These are phyloP conservation scores for Cephalopterus ornatus DNA, from an alignment of 2,113 vertebrate genomes.

Conservation along the genomic window DNA sequence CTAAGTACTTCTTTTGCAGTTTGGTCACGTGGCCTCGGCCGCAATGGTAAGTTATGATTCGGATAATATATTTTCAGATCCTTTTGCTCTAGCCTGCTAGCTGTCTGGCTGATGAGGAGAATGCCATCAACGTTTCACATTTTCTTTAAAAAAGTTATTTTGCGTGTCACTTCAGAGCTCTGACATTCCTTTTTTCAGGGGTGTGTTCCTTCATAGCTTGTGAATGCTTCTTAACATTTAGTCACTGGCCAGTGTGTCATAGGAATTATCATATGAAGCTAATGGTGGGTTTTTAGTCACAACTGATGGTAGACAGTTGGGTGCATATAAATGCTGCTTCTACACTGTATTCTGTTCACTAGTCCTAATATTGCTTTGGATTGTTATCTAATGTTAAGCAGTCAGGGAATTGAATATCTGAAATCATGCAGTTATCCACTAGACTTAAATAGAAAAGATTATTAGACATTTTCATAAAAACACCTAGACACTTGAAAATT, in stretches of 20 bases:
- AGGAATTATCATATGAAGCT: neutral
- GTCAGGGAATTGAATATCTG: neutral
- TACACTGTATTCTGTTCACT: neutral
- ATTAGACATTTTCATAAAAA: neutral
- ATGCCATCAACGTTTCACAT: neutral
- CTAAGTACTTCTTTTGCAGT: slow-evolving; percentile 35
- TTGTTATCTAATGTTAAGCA: neutral
- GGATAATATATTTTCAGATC: neutral
- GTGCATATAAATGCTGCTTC: neutral
- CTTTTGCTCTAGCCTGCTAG: neutral
- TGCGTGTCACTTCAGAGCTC: neutral
- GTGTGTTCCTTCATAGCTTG: neutral
- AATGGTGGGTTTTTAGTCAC: neutral
- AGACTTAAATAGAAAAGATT: neutral
- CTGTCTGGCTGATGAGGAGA: neutral
- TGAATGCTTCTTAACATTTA: neutral
- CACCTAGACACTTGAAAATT: neutral
- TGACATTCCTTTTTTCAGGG: neutral
- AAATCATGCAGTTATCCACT: neutral
- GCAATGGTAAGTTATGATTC: slow-evolving; percentile 70
- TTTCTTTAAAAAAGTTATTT: neutral
- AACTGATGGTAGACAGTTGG: neutral
- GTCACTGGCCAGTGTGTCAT: neutral
- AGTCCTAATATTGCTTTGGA: neutral
- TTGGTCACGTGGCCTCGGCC: slow-evolving; percentile 28